Base-by-base conservation (phyloP, 2,113 vertebrate species). In the Ictidomys tridecemlineatus region DNA sequence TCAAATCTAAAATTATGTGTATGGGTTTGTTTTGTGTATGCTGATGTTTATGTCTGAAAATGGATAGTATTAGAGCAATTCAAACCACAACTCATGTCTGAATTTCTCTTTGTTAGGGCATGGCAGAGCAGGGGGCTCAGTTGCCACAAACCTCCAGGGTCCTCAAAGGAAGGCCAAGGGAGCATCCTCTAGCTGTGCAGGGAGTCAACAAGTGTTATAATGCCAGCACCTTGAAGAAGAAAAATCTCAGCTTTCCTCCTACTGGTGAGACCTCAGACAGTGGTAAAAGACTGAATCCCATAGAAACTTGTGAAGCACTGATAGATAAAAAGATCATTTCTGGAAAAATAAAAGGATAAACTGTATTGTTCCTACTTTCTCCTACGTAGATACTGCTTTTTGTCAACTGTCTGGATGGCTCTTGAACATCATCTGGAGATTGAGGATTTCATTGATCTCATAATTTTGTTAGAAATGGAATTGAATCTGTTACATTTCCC, bases 61-160 rank as follows among this genome's bases (percentile, higher is more conserved):
- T 69, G 67, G 58, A 77, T 87, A 90, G 87, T 85, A 69, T 56
- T 89, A 67, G 24, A 94, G 34, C 78, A 74, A 87, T 70, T 96
- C 56, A 87, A 45, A 76, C 12, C 13, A 28, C 13, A 79, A 20
- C 48, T 85, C 48, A 63, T 45, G 5, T 45, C 42, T 45, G 42
- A 45, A n/a, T n/a, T n/a, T n/a, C n/a, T n/a, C n/a, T n/a, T n/a
- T n/a, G n/a, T n/a, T n/a, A 45, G 99, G 99, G 99, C 85, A 99
- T 99, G 99, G 99, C 99, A 70, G 99, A 99, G 97, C 99, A 99
- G 85, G 99, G 99, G 99, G 99, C 99, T 96, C 98, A 99, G 73
- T 98, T 99, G 89, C 98, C 99, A 89, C 99, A 99, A 98, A 99
- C 99, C 69, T 99, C 99, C 97, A 99, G 99, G 98, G 99, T 99